Percentiles rank a stretch among this genome's conserved stretches.
These are phyloP conservation scores for Coracias cyanogaster DNA, from an alignment of 2,797 vertebrate genomes.

Conservation along the genomic window DNA sequence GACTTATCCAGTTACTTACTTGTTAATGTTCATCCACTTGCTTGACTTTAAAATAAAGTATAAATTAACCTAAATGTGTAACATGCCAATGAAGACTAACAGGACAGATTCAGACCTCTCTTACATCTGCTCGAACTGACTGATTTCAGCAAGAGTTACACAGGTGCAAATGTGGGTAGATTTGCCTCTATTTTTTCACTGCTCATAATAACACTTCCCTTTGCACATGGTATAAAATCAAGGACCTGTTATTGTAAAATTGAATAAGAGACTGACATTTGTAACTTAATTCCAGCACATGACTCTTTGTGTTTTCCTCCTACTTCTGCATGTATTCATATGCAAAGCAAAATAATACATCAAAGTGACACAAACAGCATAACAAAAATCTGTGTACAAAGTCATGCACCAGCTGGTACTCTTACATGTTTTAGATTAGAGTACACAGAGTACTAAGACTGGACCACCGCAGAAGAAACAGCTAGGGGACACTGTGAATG, in stretches of 20 bases:
- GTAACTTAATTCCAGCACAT: neutral
- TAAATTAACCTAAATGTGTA: neutral
- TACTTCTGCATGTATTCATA: neutral
- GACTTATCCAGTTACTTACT: neutral
- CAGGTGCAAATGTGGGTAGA: neutral
- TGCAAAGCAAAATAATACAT: slow-evolving; percentile 33
- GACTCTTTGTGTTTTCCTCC: neutral
- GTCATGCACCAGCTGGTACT: slow-evolving; percentile 19
- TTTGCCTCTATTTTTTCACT: neutral
- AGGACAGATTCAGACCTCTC: neutral
- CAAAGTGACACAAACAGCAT: slow-evolving; percentile 52
- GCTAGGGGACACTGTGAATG: slow-evolving; percentile 52
- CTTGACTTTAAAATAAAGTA: neutral
- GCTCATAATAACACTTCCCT: neutral
- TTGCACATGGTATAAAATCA: neutral
- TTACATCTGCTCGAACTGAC: neutral
- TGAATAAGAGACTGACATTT: neutral
- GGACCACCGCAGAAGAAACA: slow-evolving; percentile 66
- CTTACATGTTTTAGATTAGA: slow-evolving; percentile 64
- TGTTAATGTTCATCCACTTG: neutral
- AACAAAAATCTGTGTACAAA: neutral
- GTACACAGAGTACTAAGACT: neutral
- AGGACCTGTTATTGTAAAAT: neutral
- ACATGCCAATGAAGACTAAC: neutral
- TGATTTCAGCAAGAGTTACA: neutral